phyloP scores from a whole-genome alignment of 92 coral and sea anemone genomes.

The Paragorgia papillata region DNA sequence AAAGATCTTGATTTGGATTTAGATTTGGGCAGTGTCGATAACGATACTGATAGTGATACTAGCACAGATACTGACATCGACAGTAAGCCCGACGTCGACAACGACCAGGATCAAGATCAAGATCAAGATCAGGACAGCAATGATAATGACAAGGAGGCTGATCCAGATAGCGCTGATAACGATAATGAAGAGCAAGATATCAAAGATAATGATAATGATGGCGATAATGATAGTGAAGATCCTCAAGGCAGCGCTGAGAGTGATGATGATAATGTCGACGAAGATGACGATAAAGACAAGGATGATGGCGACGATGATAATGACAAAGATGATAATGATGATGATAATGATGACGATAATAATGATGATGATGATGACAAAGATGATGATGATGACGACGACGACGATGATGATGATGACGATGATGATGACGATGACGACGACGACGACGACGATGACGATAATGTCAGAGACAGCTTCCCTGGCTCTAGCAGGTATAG shows the following conservation, averaged over 20 bases:
- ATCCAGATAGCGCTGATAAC: constrained; percentile 21
- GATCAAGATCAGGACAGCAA: no score
- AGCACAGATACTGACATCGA: no score
- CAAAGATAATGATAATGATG: constrained; percentile 3
- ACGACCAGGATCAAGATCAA: no score
- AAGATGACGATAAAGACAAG: constrained; percentile 18
- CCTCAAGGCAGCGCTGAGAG: not conserved
- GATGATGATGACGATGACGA: constrained; percentile 33
- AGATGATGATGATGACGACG: constrained; percentile 32
- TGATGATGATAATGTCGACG: constrained; percentile 29
- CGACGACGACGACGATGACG: constrained; percentile 15
- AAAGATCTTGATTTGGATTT: no score
- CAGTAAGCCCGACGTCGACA: no score
- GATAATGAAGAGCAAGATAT: not conserved
- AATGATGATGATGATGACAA: constrained; percentile 34
- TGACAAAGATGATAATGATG: constrained; percentile 31
- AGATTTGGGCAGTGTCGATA: no score
- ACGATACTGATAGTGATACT: no score
- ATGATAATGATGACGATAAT: constrained; percentile 25
- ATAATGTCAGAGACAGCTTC: not conserved
- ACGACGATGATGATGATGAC: constrained; percentile 22
- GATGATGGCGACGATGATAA: constrained; percentile 25
- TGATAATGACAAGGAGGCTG: constrained; percentile 10
- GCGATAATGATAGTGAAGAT: constrained; percentile 6
- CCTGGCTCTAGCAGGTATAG: no score